phyloP scores from a whole-genome alignment of 1,140 invertebrate species.

The Microplitis mediator region DNA sequence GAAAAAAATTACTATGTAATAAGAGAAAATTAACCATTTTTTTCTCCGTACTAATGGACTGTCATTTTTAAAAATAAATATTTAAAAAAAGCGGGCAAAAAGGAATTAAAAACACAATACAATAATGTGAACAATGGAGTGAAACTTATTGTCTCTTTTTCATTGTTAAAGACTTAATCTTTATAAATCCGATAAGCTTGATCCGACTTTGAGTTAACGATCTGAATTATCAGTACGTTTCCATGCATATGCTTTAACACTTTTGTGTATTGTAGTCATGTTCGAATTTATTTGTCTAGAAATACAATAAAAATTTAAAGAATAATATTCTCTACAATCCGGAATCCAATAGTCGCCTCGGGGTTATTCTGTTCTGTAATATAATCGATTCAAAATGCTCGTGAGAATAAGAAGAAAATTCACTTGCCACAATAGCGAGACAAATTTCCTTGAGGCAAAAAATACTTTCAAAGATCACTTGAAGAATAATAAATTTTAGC shows the following conservation, averaged over 20 bases:
- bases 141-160: too few relatives aligned
- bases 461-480: too few relatives aligned
- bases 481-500: too few relatives aligned
- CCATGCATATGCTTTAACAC: neutral
- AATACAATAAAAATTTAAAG: neutral
- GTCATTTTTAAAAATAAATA: too few relatives aligned
- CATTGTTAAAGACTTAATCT: neutral
- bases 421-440: neutral
- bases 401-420: neutral
- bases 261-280: neutral
- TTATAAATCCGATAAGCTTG: neutral
- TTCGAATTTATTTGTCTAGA: neutral
- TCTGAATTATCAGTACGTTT: conserved; percentile 4
- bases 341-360: conserved; percentile 1
- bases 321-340: neutral
- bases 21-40: too few relatives aligned
- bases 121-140: neutral
- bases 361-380: conserved; percentile 14
- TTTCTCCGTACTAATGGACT: too few relatives aligned
- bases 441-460: too few relatives aligned
- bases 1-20: too few relatives aligned
- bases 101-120: neutral
- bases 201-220: neutral
- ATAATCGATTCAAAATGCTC: conserved; percentile 8
- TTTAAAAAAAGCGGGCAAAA: too few relatives aligned